Base-by-base conservation (phyloP, 2,888 invertebrate species). In the Yponomeuta malinellus region DNA sequence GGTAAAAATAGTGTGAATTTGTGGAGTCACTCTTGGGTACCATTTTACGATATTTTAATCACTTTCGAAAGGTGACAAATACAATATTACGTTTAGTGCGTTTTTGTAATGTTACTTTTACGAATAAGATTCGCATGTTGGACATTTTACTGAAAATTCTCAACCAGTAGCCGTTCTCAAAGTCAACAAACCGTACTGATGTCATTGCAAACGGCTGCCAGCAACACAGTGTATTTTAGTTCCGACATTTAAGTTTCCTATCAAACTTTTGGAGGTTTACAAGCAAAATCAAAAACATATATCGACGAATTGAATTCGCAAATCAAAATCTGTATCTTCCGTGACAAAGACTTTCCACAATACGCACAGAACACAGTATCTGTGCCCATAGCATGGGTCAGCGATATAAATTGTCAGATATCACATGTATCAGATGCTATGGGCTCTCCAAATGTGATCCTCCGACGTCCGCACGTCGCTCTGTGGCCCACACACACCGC, bases 191-290 rank as follows among this genome's bases (percentile, higher is more conserved):
- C n/a, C 4, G 8, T 37, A 2, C 33, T 33, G 33, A 10, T 63
- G 33, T 9, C 43, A 10, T 43, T 63, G 23, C 15, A 37, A 29
- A 63, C 70, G 31, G 70, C 6, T 73, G 76, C 80, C 78, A 73
- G 74, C 75, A 84, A 77, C 83, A 82, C 52, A 64, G 76, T 74
- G 74, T 73, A 74, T 77, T 81, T 88, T 80, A 78, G 77, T 86
- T 90, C 86, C 81, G 85, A 76, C 74, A 77, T 89, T 59, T 92
- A 74, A 79, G 84, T 92, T 91, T 92, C 90, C 90, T 89, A 89
- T 91, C 91, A 92, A 91, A 92, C 92, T 92, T 92, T 86, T 85
- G 92, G 92, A 91, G 92, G 91, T 90, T 91, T 89, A 86, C 89
- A 87, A 87, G 80, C 75, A 76, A 83, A 86, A 87, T 79, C 86